Conservation (phyloP, 2,113 vertebrate genomes). For the Triplophysa tibetana region DNA sequence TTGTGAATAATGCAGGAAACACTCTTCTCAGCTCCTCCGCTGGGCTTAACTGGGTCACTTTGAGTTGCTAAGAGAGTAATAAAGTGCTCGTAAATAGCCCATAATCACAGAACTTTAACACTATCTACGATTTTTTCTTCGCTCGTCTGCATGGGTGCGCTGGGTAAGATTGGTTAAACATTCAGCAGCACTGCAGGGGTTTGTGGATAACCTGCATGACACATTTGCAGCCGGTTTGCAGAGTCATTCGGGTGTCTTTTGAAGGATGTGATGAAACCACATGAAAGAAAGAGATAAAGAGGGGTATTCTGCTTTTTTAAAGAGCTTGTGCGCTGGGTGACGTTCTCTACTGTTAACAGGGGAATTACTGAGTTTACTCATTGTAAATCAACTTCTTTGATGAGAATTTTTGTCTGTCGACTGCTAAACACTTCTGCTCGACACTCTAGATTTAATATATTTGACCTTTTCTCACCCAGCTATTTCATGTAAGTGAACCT, state of each 20-base stretch:
- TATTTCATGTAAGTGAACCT: background rate
- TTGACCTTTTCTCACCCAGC: background rate
- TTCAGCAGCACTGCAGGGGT: background rate
- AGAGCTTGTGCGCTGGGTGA: background rate
- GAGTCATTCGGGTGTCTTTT: slow-evolving; percentile 34
- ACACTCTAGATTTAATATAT: background rate
- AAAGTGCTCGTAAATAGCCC: background rate
- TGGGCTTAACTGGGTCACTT: slow-evolving; percentile 57
- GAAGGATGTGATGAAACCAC: slow-evolving; percentile 43
- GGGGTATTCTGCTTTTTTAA: background rate
- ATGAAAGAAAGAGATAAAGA: slow-evolving; percentile 19
- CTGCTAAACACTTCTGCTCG: background rate
- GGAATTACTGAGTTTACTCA: slow-evolving; percentile 33
- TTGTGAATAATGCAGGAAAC: slow-evolving; percentile 55
- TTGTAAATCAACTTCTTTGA: slow-evolving; percentile 15
- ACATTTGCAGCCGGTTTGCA: slow-evolving; percentile 16
- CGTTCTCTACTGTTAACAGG: slow-evolving; percentile 30
- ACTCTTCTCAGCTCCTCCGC: slow-evolving; percentile 44
- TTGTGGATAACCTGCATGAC: slow-evolving; percentile 30
- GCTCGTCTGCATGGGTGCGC: background rate
- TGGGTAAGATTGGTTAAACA: slow-evolving; percentile 17
- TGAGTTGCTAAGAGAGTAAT: slow-evolving; percentile 24
- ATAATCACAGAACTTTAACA: background rate
- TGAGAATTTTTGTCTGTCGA: slow-evolving; percentile 17
- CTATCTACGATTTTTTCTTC: too few species aligned